These are phyloP conservation scores for Diorhabda carinulata DNA, from an alignment of 1,140 invertebrate genomes.

Conservation along the genomic window DNA sequence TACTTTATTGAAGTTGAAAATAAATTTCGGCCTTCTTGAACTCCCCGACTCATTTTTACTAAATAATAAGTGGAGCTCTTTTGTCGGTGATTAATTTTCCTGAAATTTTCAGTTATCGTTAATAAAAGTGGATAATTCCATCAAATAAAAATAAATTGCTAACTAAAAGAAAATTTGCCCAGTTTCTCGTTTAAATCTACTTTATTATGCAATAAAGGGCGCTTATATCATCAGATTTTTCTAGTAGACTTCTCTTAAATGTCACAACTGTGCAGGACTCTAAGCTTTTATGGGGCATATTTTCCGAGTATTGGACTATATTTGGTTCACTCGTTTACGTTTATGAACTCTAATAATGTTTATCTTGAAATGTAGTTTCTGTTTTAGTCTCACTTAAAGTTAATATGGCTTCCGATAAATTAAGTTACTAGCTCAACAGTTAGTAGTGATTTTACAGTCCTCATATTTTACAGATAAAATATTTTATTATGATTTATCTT, in stretches of 20 bases:
- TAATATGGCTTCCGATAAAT: not conserved
- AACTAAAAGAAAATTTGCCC: not conserved
- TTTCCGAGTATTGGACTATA: not conserved
- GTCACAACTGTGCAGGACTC: not conserved
- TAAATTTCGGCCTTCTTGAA: no score
- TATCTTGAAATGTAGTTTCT: not conserved
- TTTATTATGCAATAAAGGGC: constrained; percentile 3
- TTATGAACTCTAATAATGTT: constrained; percentile 3
- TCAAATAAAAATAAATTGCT: not conserved
- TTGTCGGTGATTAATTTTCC: no score
- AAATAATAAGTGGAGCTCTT: no score
- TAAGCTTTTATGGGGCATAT: not conserved
- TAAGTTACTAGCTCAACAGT: not conserved
- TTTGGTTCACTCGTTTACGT: constrained; percentile 1
- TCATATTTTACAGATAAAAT: no score
- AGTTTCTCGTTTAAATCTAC: not conserved
- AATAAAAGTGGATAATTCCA: not conserved
- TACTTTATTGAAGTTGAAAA: no score
- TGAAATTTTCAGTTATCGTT: no score
- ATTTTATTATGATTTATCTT: no score
- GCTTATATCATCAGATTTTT: constrained; percentile 2
- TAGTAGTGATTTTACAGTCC: no score
- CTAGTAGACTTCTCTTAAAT: not conserved
- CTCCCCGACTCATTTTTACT: no score
- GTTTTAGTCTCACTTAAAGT: not conserved